phyloP scores from a whole-genome alignment of 2,113 vertebrate genomes.

The Carassius gibelio region DNA sequence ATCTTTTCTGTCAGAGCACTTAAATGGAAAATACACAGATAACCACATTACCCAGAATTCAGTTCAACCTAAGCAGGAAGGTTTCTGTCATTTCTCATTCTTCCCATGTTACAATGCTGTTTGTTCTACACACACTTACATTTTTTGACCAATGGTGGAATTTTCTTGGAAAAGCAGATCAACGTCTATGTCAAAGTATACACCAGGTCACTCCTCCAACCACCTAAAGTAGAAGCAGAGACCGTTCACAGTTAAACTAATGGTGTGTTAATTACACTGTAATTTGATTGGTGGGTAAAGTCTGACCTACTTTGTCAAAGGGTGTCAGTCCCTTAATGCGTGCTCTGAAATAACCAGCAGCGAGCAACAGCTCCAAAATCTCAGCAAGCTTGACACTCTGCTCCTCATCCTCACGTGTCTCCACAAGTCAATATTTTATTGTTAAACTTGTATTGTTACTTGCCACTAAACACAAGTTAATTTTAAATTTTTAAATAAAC shows the following conservation, averaged over 20 bases:
- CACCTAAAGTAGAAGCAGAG: constrained; percentile 76
- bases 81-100: background rate
- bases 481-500: background rate
- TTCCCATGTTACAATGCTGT: background rate
- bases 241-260: background rate
- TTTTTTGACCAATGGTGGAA: constrained; percentile 98
- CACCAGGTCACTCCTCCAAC: constrained; percentile 99
- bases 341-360: constrained; percentile 95
- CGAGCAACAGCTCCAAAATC: constrained; percentile 94
- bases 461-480: too few species aligned
- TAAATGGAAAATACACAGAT: constrained; percentile 22
- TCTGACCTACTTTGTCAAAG: constrained; percentile 88
- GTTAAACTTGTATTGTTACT: too few species aligned
- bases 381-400: constrained; percentile 90
- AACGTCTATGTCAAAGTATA: constrained; percentile 93
- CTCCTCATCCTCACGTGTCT: constrained; percentile 96
- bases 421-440: constrained; percentile 69
- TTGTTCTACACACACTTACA: constrained; percentile 76
- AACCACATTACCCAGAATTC: background rate
- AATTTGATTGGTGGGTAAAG: background rate
- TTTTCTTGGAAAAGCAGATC: constrained; percentile 98
- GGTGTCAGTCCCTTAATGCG: constrained; percentile 95
- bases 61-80: background rate
- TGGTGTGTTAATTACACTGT: too few species aligned
- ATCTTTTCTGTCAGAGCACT: constrained; percentile 98